Evolutionary conservation across 1,140 invertebrate species (phyloP).

Genomic region (Aphaenogaster floridana): DNA sequence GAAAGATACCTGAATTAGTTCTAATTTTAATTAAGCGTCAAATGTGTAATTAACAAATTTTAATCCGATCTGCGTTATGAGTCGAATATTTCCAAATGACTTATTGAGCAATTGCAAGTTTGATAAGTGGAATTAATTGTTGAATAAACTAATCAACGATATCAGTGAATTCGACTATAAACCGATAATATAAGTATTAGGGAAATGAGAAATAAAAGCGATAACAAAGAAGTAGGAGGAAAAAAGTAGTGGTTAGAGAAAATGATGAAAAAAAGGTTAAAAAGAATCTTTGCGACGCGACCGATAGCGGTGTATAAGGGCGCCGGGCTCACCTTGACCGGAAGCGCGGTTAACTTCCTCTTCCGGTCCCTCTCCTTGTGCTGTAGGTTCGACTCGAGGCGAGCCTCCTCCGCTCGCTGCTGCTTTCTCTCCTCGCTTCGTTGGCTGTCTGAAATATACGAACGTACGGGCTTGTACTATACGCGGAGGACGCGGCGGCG

Average conservation of each 20-base stretch:
- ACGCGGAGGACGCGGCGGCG: slow-evolving; percentile 67
- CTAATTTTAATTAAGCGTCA: neutral
- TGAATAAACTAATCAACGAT: neutral
- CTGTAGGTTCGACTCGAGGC: slow-evolving; percentile 82
- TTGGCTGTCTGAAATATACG: slow-evolving; percentile 86
- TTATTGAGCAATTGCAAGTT: neutral
- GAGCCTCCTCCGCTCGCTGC: slow-evolving; percentile 83
- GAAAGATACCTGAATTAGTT: neutral
- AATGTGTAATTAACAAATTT: slow-evolving; percentile 24
- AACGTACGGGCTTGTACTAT: slow-evolving; percentile 74
- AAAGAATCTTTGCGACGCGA: slow-evolving; percentile 55
- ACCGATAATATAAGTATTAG: slow-evolving; percentile 4
- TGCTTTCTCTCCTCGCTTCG: slow-evolving; percentile 87
- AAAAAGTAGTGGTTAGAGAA: slow-evolving; percentile 38
- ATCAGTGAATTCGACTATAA: neutral
- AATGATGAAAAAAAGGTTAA: slow-evolving; percentile 50
- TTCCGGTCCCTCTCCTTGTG: slow-evolving; percentile 86
- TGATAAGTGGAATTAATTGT: neutral
- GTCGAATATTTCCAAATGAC: neutral
- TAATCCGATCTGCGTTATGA: neutral
- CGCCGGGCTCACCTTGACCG: slow-evolving; percentile 85
- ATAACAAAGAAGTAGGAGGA: slow-evolving; percentile 10
- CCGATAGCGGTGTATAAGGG: slow-evolving; percentile 77
- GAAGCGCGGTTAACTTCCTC: slow-evolving; percentile 87
- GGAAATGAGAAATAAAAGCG: neutral